Percentiles rank a stretch among this genome's conserved stretches.
Evolutionary conservation across 2,113 vertebrate species (phyloP).

Genomic region (Falcunculus frontatus): DNA sequence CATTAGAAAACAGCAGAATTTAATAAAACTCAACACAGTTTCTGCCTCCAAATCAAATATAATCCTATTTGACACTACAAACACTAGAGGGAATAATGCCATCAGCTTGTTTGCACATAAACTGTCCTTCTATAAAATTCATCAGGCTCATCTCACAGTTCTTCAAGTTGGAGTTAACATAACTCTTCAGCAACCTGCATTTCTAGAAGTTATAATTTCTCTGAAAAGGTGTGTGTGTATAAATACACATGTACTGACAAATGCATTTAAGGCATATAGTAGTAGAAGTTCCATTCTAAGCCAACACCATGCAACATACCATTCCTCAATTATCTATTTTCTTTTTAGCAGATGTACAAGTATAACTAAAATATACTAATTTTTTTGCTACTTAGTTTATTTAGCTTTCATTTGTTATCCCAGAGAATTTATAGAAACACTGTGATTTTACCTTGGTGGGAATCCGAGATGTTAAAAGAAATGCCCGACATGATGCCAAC

Average conservation of each 20-base stretch:
- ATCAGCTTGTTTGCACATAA: background rate
- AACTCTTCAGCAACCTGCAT: background rate
- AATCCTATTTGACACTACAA: background rate
- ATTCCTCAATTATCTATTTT: background rate
- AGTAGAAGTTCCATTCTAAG: background rate
- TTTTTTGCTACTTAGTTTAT: background rate
- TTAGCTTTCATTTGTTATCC: background rate
- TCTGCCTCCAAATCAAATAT: background rate
- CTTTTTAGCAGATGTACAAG: background rate
- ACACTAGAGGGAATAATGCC: background rate
- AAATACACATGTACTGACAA: background rate
- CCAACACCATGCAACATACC: background rate
- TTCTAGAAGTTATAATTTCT: background rate
- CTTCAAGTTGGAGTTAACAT: background rate
- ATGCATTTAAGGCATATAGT: background rate
- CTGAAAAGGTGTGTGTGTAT: background rate
- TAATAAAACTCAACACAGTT: background rate
- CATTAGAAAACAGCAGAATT: background rate
- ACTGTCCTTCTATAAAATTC: background rate
- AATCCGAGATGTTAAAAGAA: conserved; percentile 88
- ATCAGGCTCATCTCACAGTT: background rate
- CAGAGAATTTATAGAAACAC: background rate
- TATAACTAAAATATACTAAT: background rate
- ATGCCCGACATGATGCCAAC: conserved; percentile 88
- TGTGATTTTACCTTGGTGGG: conserved; percentile 87